Conservation (phyloP, 37 sponge, comb jelly and placozoan genomes). For the Tethya wilhelma region DNA sequence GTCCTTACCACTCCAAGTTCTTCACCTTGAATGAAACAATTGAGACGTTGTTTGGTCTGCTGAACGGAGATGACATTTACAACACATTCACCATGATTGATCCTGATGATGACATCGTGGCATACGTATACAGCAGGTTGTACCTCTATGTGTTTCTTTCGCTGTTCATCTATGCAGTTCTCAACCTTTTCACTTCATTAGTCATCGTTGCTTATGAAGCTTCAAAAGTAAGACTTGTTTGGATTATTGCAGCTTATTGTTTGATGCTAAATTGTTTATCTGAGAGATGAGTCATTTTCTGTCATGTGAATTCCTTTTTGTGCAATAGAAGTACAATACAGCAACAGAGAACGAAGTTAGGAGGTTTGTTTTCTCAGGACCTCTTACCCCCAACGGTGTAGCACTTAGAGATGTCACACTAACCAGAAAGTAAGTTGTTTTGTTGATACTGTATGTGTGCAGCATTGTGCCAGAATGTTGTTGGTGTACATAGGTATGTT, state of each 20-base stretch:
- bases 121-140: slow-evolving; percentile 52
- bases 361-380: slow-evolving; percentile 59
- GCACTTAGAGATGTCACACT: slow-evolving; percentile 50
- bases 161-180: slow-evolving; percentile 61
- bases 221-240: slow-evolving; percentile 23
- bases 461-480: background rate
- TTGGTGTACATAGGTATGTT: slow-evolving; percentile 42
- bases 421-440: slow-evolving; percentile 43
- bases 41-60: slow-evolving; percentile 49
- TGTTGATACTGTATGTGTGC: no score
- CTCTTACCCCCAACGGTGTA: slow-evolving; percentile 50
- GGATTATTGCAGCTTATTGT: background rate
- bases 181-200: slow-evolving; percentile 64
- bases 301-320: background rate
- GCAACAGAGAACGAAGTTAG: slow-evolving; percentile 58
- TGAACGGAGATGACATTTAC: slow-evolving; percentile 70
- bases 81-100: slow-evolving; percentile 14
- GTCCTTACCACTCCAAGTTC: slow-evolving; percentile 49
- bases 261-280: background rate
- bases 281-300: background rate
- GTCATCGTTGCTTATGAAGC: slow-evolving; percentile 52
- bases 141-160: slow-evolving; percentile 52
- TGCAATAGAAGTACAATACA: slow-evolving; percentile 14
- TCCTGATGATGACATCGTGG: background rate
- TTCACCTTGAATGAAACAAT: background rate